Conservation (phyloP, 2,888 invertebrate species). For the Ormyrus thymus region DNA sequence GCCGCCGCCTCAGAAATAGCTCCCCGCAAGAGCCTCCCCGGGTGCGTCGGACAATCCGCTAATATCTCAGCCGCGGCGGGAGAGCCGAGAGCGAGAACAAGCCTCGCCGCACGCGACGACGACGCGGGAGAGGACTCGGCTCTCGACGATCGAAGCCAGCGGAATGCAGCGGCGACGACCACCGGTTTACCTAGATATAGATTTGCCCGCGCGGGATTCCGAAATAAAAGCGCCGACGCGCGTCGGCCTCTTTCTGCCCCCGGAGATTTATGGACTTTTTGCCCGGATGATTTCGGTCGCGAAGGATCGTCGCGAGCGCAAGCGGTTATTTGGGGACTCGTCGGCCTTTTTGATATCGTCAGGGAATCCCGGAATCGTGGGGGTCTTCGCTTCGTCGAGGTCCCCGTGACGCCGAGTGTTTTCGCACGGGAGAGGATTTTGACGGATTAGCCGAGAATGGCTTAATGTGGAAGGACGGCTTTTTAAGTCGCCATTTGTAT, state of each 20-base stretch:
- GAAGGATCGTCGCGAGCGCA: constrained; percentile 1
- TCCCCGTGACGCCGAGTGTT: too few species aligned
- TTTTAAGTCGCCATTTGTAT: too few species aligned
- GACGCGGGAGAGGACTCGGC: constrained; percentile 8
- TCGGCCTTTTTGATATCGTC: neutral
- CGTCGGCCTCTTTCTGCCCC: too few species aligned
- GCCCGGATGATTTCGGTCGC: constrained; percentile 27
- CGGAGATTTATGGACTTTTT: constrained; percentile 41
- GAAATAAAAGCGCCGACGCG: too few species aligned
- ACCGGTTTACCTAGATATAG: neutral
- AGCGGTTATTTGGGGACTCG: neutral
- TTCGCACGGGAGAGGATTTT: too few species aligned
- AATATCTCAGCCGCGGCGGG: neutral
- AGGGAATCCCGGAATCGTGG: too few species aligned
- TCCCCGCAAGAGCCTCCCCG: too few species aligned
- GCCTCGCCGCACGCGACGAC: neutral
- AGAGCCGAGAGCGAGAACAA: neutral
- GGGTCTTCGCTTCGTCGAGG: too few species aligned
- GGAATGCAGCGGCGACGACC: neutral
- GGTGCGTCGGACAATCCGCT: too few species aligned
- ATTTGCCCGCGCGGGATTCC: neutral
- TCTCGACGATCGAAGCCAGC: neutral
- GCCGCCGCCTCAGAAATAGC: constrained; percentile 21
- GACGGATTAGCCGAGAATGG: too few species aligned
- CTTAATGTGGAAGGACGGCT: too few species aligned